phyloP scores from a whole-genome alignment of 1,140 invertebrate genomes.

The Aphelenchoides besseyi region DNA sequence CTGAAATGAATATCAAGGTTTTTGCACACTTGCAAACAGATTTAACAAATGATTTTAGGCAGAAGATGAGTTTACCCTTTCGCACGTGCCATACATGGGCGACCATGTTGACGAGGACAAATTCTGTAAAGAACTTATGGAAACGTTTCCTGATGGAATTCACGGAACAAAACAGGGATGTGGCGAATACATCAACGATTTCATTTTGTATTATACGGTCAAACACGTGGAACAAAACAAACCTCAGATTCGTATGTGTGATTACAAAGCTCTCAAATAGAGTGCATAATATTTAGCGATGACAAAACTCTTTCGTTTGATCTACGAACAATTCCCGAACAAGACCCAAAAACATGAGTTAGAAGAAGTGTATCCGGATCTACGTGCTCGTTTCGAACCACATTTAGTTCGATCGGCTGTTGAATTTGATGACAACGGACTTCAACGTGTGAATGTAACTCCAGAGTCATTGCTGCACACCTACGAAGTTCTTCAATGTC shows the following conservation, averaged over 20 bases:
- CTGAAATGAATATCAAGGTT: constrained; percentile 46
- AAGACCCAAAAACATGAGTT: constrained; percentile 28
- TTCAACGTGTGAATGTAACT: constrained; percentile 39
- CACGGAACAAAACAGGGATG: constrained; percentile 45
- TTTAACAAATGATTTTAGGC: constrained; percentile 34
- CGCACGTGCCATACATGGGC: constrained; percentile 50
- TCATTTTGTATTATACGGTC: constrained; percentile 42
- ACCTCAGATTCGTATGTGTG: not conserved
- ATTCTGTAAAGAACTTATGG: constrained; percentile 39
- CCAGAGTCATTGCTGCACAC: constrained; percentile 40
- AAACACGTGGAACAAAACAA: not conserved
- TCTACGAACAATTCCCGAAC: constrained; percentile 46
- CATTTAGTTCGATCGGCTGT: constrained; percentile 29
- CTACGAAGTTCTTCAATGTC: constrained; percentile 43
- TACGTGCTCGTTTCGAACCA: constrained; percentile 44
- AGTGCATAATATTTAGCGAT: constrained; percentile 19
- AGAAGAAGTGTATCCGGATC: constrained; percentile 37
- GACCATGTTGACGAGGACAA: constrained; percentile 41
- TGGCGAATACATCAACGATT: constrained; percentile 50
- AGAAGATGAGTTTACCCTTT: constrained; percentile 48
- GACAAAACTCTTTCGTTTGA: constrained; percentile 25
- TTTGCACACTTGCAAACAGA: constrained; percentile 17
- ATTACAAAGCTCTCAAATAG: not conserved
- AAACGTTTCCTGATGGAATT: constrained; percentile 50
- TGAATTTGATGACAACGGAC: constrained; percentile 39